Evolutionary conservation across 2,113 vertebrate species (phyloP).

Genomic region (Shinisaurus crocodilurus): DNA sequence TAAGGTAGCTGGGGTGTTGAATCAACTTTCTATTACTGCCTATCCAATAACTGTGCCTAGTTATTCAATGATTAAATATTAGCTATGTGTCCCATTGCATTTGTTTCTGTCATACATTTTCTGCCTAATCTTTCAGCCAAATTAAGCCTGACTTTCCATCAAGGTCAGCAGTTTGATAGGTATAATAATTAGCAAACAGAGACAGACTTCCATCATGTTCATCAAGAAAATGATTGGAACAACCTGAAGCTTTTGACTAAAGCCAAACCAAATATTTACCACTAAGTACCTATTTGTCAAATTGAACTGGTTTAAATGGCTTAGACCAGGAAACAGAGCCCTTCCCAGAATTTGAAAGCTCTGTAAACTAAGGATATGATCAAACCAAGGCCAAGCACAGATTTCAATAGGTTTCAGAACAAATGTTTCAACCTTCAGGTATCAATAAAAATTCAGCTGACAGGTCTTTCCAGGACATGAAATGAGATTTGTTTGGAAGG

Average conservation of each 20-base stretch:
- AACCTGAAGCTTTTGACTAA: neutral
- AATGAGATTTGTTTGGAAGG: neutral
- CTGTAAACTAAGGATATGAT: neutral
- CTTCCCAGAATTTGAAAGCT: neutral
- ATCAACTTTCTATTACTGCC: neutral
- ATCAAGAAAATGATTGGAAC: fast-evolving
- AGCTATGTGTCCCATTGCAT: neutral
- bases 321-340: neutral
- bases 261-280: neutral
- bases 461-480: neutral
- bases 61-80: neutral
- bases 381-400: neutral
- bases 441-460: neutral
- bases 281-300: fast-evolving
- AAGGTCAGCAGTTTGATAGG: conserved; percentile 12
- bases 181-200: conserved; percentile 15
- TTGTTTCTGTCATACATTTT: conserved; percentile 17
- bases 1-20: neutral
- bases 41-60: neutral
- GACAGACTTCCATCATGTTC: neutral
- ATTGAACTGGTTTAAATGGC: neutral
- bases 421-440: neutral
- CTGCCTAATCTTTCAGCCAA: neutral
- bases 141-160: conserved; percentile 9
- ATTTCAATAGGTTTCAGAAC: neutral